Evolutionary conservation across 2,888 invertebrate species (phyloP), one percentile per base, ranked within the genome.

Genomic region (Pristionchus fissidentatus): DNA sequence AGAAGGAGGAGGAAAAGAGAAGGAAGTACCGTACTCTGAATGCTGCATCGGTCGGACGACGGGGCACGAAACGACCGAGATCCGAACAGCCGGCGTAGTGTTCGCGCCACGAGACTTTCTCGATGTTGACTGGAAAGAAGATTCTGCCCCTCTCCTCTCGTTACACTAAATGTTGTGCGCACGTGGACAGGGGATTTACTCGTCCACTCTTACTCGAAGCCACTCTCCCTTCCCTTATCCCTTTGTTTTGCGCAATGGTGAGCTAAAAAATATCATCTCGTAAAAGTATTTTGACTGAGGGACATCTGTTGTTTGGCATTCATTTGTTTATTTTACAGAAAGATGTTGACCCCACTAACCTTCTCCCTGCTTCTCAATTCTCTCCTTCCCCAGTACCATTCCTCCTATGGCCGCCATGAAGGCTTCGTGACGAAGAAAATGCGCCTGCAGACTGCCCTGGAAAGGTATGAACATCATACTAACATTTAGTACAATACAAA

Each of bases 361-460:
- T 7, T 57, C 82, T 38, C 29, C 73, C 5, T 35, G 70, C 5
- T 43, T 70, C 43, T 70, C 41, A 29, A 66, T 10, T 32, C 35
- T 19, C n/a, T 49, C 49, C 55, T 73, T 60, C 8, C 84, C 77
- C 88, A 94, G 94, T 1, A 95, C 92, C 93, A 95, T 95, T 32
- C 95, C 95, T 22, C 95, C 95, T 84, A 95, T 95, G 0, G 95
- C 95, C 62, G 95, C 95, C 38, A 95, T 93, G 89, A 95, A 95
- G 5, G 95, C 95, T 93, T 95, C 95, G 92, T 95, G 95, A 19
- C 95, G 93, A 41, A 95, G 93, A 92, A 95, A 95, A 84, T 95
- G 93, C 1, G 95, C 94, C 88, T 95, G 94, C 15, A 95, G 94
- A 87, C 94, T 93, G 35, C 94, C 94, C 93, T 92, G 84, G 43